A percentile compares a stretch with the other conserved stretches of the same genome.
phyloP scores from a whole-genome alignment of 1,140 invertebrate genomes.

The Agraylea sexmaculata region DNA sequence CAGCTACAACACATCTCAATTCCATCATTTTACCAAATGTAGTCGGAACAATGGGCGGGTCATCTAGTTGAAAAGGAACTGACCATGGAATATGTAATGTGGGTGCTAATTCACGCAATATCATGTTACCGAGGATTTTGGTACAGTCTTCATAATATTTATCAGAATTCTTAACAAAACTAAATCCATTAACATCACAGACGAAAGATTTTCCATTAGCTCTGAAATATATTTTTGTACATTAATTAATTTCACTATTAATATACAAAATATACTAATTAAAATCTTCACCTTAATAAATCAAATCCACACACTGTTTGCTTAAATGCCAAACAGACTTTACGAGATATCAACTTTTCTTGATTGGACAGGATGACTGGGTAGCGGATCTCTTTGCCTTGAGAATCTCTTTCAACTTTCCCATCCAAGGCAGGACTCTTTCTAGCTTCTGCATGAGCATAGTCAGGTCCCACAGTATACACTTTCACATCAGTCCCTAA shows the following conservation, averaged over 20 bases:
- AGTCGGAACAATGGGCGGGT: slow-evolving; percentile 97
- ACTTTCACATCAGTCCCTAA: slow-evolving; percentile 51
- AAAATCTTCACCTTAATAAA: slow-evolving; percentile 74
- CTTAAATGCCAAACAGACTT: slow-evolving; percentile 96
- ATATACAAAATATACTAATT: slow-evolving; percentile 9
- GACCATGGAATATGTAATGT: slow-evolving; percentile 94
- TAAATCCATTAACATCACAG: slow-evolving; percentile 99
- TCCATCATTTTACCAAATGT: slow-evolving; percentile 99
- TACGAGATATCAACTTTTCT: slow-evolving; percentile 98
- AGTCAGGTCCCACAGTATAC: slow-evolving; percentile 78
- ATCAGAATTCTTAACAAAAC: slow-evolving; percentile 98
- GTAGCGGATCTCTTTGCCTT: slow-evolving; percentile 98
- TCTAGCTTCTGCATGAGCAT: slow-evolving; percentile 96
- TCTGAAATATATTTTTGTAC: slow-evolving; percentile 36
- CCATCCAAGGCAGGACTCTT: slow-evolving; percentile 97
- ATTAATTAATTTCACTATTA: neutral
- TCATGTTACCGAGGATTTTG: slow-evolving; percentile 90
- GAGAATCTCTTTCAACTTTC: slow-evolving; percentile 95
- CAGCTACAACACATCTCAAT: slow-evolving; percentile 92
- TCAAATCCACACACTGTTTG: slow-evolving; percentile 99
- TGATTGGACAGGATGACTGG: slow-evolving; percentile 95
- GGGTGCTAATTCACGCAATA: slow-evolving; percentile 83
- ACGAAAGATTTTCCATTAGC: slow-evolving; percentile 98
- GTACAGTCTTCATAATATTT: slow-evolving; percentile 99
- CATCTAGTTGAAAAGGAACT: slow-evolving; percentile 92